Conservation (phyloP, 2,113 vertebrate genomes). For the Cichladusa arquata region DNA sequence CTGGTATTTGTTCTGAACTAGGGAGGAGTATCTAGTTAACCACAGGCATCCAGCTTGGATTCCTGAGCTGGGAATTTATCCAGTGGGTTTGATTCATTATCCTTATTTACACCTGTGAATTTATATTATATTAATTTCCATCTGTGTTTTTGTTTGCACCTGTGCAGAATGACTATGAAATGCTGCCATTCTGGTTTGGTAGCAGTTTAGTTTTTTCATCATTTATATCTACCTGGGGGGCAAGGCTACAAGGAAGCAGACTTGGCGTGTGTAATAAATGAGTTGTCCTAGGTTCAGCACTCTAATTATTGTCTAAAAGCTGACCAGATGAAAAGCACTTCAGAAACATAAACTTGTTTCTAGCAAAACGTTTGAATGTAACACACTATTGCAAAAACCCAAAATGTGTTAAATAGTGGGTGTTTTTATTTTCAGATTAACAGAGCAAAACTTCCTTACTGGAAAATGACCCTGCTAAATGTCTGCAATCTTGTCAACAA, state of each 20-base stretch:
- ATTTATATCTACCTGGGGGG: not conserved
- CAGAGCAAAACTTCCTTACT: slow-evolving; percentile 83
- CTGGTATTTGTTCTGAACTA: not conserved
- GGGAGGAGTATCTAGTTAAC: not conserved
- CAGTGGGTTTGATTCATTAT: slow-evolving; percentile 1
- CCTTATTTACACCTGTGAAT: slow-evolving; percentile 16
- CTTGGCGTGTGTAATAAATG: not conserved
- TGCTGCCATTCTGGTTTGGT: slow-evolving; percentile 43
- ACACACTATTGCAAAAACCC: not conserved
- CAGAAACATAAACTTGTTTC: not conserved
- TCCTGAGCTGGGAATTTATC: slow-evolving; percentile 6
- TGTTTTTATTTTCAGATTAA: slow-evolving; percentile 65
- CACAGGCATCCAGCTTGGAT: slow-evolving; percentile 36
- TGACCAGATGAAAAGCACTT: not conserved
- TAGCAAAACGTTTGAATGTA: not conserved
- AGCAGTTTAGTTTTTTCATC: not conserved
- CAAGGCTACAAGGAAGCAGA: not conserved
- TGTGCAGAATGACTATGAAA: slow-evolving; percentile 9
- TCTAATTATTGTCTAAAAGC: slow-evolving; percentile 6
- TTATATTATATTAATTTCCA: slow-evolving; percentile 32
- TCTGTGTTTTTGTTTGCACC: slow-evolving; percentile 34
- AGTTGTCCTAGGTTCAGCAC: not conserved
- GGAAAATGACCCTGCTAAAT: slow-evolving; percentile 86
- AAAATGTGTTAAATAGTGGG: accelerated
- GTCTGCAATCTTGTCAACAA: slow-evolving; percentile 82